These are phyloP conservation scores for Ladona fulva DNA, from an alignment of 1,140 invertebrate genomes.

Conservation along the genomic window DNA sequence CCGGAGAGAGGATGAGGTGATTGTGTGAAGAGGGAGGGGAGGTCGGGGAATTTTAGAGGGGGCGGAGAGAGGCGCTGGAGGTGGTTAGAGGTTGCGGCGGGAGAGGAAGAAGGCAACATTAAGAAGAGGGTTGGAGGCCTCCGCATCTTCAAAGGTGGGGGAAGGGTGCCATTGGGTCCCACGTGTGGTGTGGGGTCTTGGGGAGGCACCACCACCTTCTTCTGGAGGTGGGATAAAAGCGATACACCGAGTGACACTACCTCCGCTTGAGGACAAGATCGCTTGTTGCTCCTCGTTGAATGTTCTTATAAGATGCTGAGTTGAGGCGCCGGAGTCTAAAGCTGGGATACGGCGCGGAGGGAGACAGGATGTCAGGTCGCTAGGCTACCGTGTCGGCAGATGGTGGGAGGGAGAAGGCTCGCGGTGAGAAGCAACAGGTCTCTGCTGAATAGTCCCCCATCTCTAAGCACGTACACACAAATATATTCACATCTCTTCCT, in stretches of 20 bases:
- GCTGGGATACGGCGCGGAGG: no score
- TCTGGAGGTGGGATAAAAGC: not conserved
- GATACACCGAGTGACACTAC: not conserved
- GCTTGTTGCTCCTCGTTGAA: not conserved
- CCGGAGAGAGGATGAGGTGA: not conserved
- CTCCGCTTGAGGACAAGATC: not conserved
- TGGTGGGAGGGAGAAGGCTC: no score
- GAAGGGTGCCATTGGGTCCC: not conserved
- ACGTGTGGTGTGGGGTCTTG: not conserved
- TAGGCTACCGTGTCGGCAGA: no score
- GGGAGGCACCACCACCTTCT: not conserved
- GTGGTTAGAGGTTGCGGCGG: conserved; percentile 1
- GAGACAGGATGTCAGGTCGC: no score
- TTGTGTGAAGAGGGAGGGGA: not conserved
- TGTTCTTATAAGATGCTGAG: no score
- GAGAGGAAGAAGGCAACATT: not conserved
- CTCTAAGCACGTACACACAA: no score
- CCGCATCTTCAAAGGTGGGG: not conserved
- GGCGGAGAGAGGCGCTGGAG: not conserved
- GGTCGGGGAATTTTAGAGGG: not conserved
- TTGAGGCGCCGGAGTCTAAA: no score
- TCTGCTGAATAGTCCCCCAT: no score
- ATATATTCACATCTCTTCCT: no score
- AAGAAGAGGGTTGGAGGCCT: not conserved
- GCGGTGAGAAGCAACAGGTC: no score